Percentiles rank a stretch among this genome's conserved stretches.
phyloP scores from a whole-genome alignment of 92 coral and sea anemone genomes.

The Porites divaricata region DNA sequence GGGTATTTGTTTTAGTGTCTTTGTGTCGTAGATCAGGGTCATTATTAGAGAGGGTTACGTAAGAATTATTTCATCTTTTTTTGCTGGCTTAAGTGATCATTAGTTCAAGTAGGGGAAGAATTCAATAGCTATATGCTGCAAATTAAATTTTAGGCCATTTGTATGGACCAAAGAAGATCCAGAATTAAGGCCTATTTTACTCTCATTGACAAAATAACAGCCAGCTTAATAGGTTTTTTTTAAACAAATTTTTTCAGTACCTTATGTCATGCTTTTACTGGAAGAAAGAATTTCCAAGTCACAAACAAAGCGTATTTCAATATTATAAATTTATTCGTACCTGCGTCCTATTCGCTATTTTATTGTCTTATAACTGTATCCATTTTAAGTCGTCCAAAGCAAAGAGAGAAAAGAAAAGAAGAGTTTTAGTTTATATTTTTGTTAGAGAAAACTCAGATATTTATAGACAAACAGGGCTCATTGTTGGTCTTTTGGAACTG shows the following conservation, averaged over 20 bases:
- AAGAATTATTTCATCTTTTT: neutral
- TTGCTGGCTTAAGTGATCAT: neutral
- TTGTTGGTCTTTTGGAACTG: slow-evolving; percentile 47
- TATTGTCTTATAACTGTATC: slow-evolving; percentile 44
- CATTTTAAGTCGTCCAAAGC: slow-evolving; percentile 43
- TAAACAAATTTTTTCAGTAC: slow-evolving; percentile 15
- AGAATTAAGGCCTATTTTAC: neutral
- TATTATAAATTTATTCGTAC: slow-evolving; percentile 45
- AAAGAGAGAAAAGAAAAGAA: slow-evolving; percentile 14
- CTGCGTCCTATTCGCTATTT: slow-evolving; percentile 50
- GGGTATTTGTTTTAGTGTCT: slow-evolving; percentile 5
- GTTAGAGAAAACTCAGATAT: slow-evolving; percentile 69
- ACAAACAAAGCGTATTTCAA: slow-evolving; percentile 8
- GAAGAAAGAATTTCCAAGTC: slow-evolving; percentile 35
- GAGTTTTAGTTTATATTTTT: slow-evolving; percentile 77
- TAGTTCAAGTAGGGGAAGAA: neutral
- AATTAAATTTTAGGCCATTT: slow-evolving; percentile 34
- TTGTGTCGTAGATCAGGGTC: neutral
- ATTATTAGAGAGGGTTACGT: slow-evolving; percentile 11
- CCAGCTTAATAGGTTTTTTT: neutral
- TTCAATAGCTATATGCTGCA: neutral
- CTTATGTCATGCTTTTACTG: slow-evolving; percentile 29
- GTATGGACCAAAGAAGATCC: neutral
- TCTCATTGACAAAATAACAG: slow-evolving; percentile 13
- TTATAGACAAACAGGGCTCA: slow-evolving; percentile 69